Percentiles rank a stretch among this genome's conserved stretches.
Evolutionary conservation across 2,113 vertebrate genomes (phyloP).

Genomic region (Odontophorus gujanensis): DNA sequence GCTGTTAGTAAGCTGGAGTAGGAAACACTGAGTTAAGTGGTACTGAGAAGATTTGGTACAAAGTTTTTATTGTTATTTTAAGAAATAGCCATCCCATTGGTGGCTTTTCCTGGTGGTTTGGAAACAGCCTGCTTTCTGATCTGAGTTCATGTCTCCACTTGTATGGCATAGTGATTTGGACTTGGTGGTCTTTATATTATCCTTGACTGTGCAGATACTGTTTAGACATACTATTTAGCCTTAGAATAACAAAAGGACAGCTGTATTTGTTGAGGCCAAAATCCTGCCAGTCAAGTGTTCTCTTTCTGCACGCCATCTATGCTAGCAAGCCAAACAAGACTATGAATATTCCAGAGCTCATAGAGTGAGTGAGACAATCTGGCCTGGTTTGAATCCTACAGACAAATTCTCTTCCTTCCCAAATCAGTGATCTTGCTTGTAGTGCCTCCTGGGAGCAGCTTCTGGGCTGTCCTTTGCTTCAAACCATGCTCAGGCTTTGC

Average conservation of each 20-base stretch:
- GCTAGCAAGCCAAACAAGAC: not conserved
- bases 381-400: not conserved
- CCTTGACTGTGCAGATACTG: not conserved
- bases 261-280: not conserved
- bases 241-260: not conserved
- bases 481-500: not conserved
- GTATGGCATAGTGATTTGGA: not conserved
- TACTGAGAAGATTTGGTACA: not conserved
- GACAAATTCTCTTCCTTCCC: not conserved
- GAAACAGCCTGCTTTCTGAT: not conserved
- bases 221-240: not conserved
- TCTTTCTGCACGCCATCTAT: not conserved
- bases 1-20: not conserved
- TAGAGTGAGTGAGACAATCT: not conserved
- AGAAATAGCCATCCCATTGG: not conserved
- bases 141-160: not conserved
- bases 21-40: not conserved
- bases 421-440: not conserved
- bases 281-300: not conserved
- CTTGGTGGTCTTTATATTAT: not conserved
- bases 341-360: not conserved
- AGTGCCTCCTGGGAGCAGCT: not conserved
- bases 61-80: not conserved
- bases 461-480: not conserved
- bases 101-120: not conserved